phyloP scores from a whole-genome alignment of 2,797 vertebrate species.

The Sebastes oblongus region DNA sequence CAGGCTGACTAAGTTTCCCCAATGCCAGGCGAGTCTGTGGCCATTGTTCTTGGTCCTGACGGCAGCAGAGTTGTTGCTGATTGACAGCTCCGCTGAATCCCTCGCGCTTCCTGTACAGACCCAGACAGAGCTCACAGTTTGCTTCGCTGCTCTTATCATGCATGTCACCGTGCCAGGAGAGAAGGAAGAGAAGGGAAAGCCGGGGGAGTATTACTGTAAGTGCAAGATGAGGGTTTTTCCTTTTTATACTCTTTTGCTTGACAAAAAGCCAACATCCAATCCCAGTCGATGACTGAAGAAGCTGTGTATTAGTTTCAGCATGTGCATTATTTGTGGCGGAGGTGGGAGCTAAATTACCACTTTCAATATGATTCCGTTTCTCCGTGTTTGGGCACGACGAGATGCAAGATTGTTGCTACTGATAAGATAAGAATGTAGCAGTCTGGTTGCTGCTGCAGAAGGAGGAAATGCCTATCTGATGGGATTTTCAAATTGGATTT shows the following conservation, averaged over 20 bases:
- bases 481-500: conserved; percentile 82
- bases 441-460: conserved; percentile 75
- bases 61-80: conserved; percentile 79
- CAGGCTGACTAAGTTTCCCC: conserved; percentile 83
- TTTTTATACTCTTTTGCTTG: conserved; percentile 44
- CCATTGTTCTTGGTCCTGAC: conserved; percentile 86
- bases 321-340: conserved; percentile 45
- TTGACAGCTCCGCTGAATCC: conserved; percentile 85
- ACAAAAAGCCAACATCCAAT: conserved; percentile 42
- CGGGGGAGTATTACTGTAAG: conserved; percentile 46
- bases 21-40: conserved; percentile 51
- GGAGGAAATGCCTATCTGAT: conserved; percentile 83
- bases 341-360: conserved; percentile 66
- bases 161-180: conserved; percentile 80
- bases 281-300: conserved; percentile 19
- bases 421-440: conserved; percentile 85
- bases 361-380: conserved; percentile 71
- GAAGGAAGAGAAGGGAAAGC: conserved; percentile 47
- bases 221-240: conserved; percentile 54
- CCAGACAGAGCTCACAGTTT: conserved; percentile 85
- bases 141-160: conserved; percentile 86
- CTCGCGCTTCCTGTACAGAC: conserved; percentile 89
- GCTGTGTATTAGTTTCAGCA: conserved; percentile 19
- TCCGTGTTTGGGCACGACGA: conserved; percentile 83
- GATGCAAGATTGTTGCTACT: conserved; percentile 78